Conservation (phyloP, 2,888 invertebrate species). For the Sialis fuliginosa region DNA sequence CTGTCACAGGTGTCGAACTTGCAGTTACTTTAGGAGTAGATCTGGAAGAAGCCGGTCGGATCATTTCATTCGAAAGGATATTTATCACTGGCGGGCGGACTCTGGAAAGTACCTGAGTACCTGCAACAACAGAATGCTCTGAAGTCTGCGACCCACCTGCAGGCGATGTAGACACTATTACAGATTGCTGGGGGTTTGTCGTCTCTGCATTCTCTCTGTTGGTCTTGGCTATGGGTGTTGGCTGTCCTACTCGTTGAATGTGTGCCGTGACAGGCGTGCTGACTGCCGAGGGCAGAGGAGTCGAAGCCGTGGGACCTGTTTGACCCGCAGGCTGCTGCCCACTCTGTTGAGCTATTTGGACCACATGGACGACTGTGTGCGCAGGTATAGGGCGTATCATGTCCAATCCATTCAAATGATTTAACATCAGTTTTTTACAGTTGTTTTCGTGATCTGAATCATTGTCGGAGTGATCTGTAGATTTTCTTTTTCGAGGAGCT, state of each 20-base stretch:
- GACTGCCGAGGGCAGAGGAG: conserved; percentile 2
- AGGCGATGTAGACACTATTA: conserved; percentile 13
- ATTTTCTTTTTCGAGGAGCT: conserved; percentile 10
- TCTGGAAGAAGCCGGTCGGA: background rate
- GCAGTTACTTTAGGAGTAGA: background rate
- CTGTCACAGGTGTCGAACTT: background rate
- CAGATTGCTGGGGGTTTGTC: conserved; percentile 9
- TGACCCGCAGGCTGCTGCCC: conserved; percentile 2
- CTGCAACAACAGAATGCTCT: no score
- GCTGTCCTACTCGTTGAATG: conserved; percentile 28
- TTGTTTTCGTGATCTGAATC: conserved; percentile 7
- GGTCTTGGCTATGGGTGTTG: conserved; percentile 10
- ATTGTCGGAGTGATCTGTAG: conserved; percentile 18
- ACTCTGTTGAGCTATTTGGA: conserved; percentile 18
- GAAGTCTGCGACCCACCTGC: background rate
- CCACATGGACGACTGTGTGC: conserved; percentile 23
- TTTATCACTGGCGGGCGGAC: background rate
- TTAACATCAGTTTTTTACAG: background rate
- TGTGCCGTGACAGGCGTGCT: conserved; percentile 21
- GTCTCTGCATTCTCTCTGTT: conserved; percentile 2
- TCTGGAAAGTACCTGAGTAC: no score
- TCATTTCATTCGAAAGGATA: background rate
- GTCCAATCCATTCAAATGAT: conserved; percentile 31
- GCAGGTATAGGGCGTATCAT: conserved; percentile 35
- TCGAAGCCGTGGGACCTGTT: background rate